Conservation (phyloP, 2,113 vertebrate species). For the Suncus etruscus region DNA sequence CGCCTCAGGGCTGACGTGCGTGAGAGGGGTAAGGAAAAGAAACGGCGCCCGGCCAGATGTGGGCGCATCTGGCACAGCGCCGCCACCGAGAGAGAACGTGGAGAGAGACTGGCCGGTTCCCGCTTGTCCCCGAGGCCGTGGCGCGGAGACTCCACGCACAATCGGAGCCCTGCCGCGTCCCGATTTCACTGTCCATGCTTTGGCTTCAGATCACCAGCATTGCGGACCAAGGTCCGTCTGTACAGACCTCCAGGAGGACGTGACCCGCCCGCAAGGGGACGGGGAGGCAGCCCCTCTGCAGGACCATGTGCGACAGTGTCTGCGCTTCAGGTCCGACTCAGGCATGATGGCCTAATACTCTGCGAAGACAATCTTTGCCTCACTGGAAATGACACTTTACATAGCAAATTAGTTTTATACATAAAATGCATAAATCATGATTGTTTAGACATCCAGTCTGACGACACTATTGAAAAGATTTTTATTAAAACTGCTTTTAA, state of each 20-base stretch:
- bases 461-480: neutral
- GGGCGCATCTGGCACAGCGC: neutral
- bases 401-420: constrained; percentile 71
- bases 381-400: constrained; percentile 60
- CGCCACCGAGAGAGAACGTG: neutral
- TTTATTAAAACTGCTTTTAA: constrained; percentile 59
- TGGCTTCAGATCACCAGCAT: neutral
- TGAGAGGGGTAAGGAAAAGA: neutral
- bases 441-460: neutral
- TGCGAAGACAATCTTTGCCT: constrained; percentile 2
- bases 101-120: neutral
- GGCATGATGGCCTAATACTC: constrained; percentile 42
- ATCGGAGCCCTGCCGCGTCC: neutral
- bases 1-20: neutral
- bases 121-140: neutral
- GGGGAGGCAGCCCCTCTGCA: neutral
- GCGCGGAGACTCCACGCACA: neutral
- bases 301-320: neutral
- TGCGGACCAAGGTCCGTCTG: neutral
- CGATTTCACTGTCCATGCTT: neutral
- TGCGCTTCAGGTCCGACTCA: constrained; percentile 12
- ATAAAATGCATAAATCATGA: constrained; percentile 55
- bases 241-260: neutral
- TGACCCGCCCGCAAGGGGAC: neutral
- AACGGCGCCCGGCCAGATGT: too few relatives aligned